Evolutionary conservation across 2,113 vertebrate genomes (phyloP).

Genomic region (Muscicapa adusta): DNA sequence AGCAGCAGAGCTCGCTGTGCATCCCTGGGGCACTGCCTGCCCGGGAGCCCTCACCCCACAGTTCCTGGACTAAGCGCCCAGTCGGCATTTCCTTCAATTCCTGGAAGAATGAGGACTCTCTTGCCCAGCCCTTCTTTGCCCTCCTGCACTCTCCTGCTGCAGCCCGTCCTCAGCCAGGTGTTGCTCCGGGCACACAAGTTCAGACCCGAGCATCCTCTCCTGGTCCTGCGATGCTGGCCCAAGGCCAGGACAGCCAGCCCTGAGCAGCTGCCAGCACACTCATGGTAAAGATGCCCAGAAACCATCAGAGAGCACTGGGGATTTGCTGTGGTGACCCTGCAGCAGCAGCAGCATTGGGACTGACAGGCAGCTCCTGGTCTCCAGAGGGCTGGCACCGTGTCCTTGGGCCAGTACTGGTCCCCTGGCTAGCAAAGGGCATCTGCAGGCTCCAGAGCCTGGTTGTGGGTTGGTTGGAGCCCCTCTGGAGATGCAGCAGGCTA

Average conservation of each 20-base stretch:
- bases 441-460: not conserved
- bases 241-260: not conserved
- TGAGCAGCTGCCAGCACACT: not conserved
- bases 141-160: not conserved
- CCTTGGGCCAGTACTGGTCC: accelerated
- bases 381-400: accelerated
- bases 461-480: not conserved
- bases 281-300: not conserved
- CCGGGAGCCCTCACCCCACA: not conserved
- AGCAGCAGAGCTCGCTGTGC: not conserved
- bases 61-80: accelerated
- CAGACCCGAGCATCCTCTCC: not conserved
- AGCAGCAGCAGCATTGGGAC: not conserved
- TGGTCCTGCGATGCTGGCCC: not conserved
- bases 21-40: not conserved
- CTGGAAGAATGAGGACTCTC: not conserved
- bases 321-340: not conserved
- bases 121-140: not conserved
- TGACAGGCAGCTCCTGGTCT: not conserved
- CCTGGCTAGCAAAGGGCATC: not conserved
- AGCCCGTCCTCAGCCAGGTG: not conserved
- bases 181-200: not conserved
- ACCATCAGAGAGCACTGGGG: not conserved
- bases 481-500: not conserved
- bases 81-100: accelerated